Evolutionary conservation across 2,113 vertebrate species (phyloP), one percentile per base, ranked within the genome.

Genomic region (Brachirus orientalis): DNA sequence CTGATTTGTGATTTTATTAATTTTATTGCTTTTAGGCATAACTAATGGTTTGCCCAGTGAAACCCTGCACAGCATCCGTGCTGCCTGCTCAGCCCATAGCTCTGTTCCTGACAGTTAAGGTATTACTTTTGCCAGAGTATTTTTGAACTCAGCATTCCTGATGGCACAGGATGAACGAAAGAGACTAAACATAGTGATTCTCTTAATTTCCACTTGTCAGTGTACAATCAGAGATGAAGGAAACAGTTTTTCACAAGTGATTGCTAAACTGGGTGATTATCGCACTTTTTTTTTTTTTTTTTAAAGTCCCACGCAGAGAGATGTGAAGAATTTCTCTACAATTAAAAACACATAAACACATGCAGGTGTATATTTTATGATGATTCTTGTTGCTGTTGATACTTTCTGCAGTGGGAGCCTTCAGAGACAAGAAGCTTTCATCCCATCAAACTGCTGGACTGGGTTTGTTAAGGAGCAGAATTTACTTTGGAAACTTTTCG

Each of bases 1-100:
- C 22, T 52, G 22, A n/a, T 52, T 33, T 35, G 13, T 33, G 14
- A 35, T 52, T 52, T 52, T 52, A 52, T 52, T 52, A 33, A 33
- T 16, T 28, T n/a, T 9, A 16, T 52, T 52, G 50, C 50, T 16
- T 14, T 22, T 51, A 51, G 11, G 48, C 14, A n/a, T 35, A 52
- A 43, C 40, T 43, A 43, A 43, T 43, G 44, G n/a, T 45, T 16
- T 45, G 14, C 6, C 44, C n/a, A n/a, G 44, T 17, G 7, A 45
- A 17, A 45, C 44, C 44, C 13, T 45, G 13, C 14, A 45, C 14
- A 45, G 44, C 44, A 16, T 45, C 13, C 7, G 6, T 7, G 12
- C 43, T 44, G 12, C 6, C 43, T 44, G 12, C 4, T 1, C 14
- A 44, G 8, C 44, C n/a, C n/a, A 6, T 17, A 45, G 44, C 44